Percentiles rank a stretch among this genome's conserved stretches.
phyloP scores from a whole-genome alignment of 2,797 vertebrate species.

The Mallotus villosus region DNA sequence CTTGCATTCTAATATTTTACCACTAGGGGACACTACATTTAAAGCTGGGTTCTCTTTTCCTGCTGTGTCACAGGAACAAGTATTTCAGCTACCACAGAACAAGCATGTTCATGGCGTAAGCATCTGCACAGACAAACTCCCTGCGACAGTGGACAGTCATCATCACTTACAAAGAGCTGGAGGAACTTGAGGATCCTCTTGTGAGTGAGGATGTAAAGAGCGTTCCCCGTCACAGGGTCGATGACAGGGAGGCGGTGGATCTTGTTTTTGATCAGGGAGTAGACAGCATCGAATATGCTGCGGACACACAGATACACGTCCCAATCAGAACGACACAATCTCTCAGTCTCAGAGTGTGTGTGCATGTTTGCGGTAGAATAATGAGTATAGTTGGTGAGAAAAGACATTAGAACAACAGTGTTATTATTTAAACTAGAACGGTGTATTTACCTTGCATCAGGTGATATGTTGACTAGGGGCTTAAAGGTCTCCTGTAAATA shows the following conservation, averaged over 20 bases:
- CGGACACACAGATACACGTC: conserved; percentile 20
- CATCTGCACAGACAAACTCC: neutral
- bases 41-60: neutral
- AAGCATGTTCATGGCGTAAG: neutral
- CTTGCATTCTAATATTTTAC: neutral
- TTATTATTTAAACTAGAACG: neutral
- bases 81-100: neutral
- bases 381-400: too few relatives aligned
- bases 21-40: conserved; percentile 5
- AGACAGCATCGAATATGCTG: conserved; percentile 97
- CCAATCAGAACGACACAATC: too few relatives aligned
- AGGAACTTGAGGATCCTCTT: conserved; percentile 99
- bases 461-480: conserved; percentile 98
- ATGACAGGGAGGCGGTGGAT: conserved; percentile 99
- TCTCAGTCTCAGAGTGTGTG: too few relatives aligned
- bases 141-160: neutral
- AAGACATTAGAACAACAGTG: neutral
- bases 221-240: conserved; percentile 96
- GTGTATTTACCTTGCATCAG: conserved; percentile 87
- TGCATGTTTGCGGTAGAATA: too few relatives aligned
- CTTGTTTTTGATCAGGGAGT: conserved; percentile 99
- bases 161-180: conserved; percentile 96
- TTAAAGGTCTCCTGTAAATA: conserved; percentile 99
- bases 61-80: neutral
- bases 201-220: conserved; percentile 99